Base-by-base conservation (phyloP, 2,888 invertebrate genomes). In the Litoditis marina region DNA sequence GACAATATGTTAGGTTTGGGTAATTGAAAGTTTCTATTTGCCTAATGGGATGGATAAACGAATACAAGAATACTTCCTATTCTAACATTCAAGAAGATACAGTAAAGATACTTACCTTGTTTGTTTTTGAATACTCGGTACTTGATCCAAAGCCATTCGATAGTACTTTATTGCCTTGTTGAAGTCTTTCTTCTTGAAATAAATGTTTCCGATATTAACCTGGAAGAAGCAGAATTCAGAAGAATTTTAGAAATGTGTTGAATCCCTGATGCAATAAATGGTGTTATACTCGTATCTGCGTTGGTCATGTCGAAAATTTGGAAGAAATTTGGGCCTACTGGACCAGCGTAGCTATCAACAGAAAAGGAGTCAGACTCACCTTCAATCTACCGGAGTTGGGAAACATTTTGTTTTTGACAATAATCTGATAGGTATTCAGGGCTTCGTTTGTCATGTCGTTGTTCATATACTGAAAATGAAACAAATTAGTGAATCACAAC, bases 201-300 rank as follows among this genome's bases (percentile, higher is more conserved):
- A 92, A 79, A 98, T 93, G 83, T 96, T 96, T 1, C 95, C 96
- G 90, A 98, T 95, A 84, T 98, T 98, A 0, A 96, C 90, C 68
- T 62, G 16, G 27, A 60, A 3, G 7, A 22, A 19, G 4, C 22
- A 31, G n/a, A 31, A 16, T 87, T 94, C 93, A 5, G 22, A 4
- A 5, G 25, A 55, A 22, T 8, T 54, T n/a, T 19, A 47, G 11
- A n/a, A n/a, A 16, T 11, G 11, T 47, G n/a, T n/a, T n/a, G n/a
- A n/a, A n/a, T n/a, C n/a, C n/a, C n/a, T n/a, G n/a, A n/a, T n/a
- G n/a, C n/a, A n/a, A n/a, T n/a, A n/a, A n/a, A n/a, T n/a, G n/a
- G n/a, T n/a, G n/a, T n/a, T n/a, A n/a, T n/a, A n/a, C n/a, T n/a
- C n/a, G n/a, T n/a, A n/a, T n/a, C n/a, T n/a, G n/a, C n/a, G n/a